A percentile compares a stretch with the other conserved stretches of the same genome.
Conservation (phyloP, 2,888 invertebrate species). For the Mythimna lalbum region DNA sequence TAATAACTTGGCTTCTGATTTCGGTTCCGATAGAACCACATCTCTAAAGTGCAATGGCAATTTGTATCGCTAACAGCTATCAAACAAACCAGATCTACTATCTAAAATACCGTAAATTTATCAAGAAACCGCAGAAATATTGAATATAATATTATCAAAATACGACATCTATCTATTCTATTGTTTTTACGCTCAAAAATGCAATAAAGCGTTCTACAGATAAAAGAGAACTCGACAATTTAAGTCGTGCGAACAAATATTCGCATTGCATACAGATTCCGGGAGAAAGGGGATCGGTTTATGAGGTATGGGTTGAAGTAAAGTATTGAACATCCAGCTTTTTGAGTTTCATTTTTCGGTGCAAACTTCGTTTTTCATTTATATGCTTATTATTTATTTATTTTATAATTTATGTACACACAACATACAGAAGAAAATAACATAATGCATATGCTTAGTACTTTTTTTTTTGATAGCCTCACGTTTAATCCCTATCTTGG, state of each 20-base stretch:
- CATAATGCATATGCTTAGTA: too few relatives aligned
- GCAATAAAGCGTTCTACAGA: conserved; percentile 30
- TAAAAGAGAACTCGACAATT: conserved; percentile 8
- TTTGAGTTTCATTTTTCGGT: conserved; percentile 2
- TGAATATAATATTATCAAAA: too few relatives aligned
- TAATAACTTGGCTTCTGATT: too few relatives aligned
- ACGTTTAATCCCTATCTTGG: too few relatives aligned
- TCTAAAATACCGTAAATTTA: too few relatives aligned
- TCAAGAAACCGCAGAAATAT: too few relatives aligned
- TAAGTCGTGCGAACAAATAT: conserved; percentile 14
- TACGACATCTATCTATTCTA: background rate
- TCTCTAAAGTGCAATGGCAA: background rate
- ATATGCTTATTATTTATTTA: too few relatives aligned
- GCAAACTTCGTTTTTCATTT: background rate
- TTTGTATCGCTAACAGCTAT: background rate
- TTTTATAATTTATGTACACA: too few relatives aligned
- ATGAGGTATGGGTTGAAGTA: background rate
- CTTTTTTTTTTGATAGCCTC: too few relatives aligned
- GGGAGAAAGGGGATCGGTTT: background rate
- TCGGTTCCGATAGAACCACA: too few relatives aligned
- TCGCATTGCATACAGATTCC: conserved; percentile 23
- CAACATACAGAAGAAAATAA: too few relatives aligned
- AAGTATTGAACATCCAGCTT: background rate
- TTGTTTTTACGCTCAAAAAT: conserved; percentile 38
- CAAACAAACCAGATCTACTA: background rate